Evolutionary conservation across 2,113 vertebrate species (phyloP), one percentile per base, ranked within the genome.

Genomic region (Caranx ignobilis): DNA sequence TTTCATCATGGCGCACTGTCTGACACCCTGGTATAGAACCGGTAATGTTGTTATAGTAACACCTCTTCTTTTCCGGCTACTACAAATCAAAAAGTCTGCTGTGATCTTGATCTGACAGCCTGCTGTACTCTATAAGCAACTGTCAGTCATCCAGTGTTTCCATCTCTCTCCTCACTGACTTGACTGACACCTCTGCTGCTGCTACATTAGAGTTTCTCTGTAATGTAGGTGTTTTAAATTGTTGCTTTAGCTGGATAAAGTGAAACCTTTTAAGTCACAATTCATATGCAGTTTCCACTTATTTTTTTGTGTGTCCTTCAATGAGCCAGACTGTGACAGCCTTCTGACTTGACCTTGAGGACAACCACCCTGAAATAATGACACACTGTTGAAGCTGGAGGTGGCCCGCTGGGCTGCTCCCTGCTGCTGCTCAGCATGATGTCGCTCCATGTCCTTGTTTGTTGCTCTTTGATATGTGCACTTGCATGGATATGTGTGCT

Each of bases 371-470:
- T 78, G 65, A 84, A 86, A 79, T 62, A 73, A 82, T 69, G 62
- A 56, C 61, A 75, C 50, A 32, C 56, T 35, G 50, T 50, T 67
- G 47, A 78, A 55, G 82, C 69, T 34, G 70, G 48, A 3, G 48
- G 45, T 55, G 61, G 48, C 77, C 81, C 18, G 83, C 60, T 76
- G 91, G 39, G 81, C 76, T 10, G 55, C 60, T 66, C 71, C 61
- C 89, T 68, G 82, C 88, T 78, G 86, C 73, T 61, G 57, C 90
- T 48, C 79, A 79, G 77, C 83, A 16, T 62, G 87, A 67, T 6
- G 59, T 54, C 34, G 15, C 57, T 1, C 32, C 35, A 31, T 82
- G 88, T 68, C 88, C 86, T 88, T 86, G 79, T 83, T 81, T 89
- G 70, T 88, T 63, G 74, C 67, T 76, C 16, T 70, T 85, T 3